Evolutionary conservation across 2,888 invertebrate species (phyloP).

Genomic region (Mantis religiosa): DNA sequence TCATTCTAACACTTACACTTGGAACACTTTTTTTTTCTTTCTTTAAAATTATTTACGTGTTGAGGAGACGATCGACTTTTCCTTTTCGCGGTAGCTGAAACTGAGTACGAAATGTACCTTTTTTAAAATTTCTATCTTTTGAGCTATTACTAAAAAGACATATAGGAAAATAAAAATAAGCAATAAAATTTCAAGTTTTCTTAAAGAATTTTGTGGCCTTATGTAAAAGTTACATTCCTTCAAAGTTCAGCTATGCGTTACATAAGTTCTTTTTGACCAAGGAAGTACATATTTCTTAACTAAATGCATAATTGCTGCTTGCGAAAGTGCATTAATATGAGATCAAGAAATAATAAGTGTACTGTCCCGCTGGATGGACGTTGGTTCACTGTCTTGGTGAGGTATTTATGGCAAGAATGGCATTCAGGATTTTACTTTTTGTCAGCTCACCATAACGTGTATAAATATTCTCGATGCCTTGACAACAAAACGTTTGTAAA

Average conservation of each 20-base stretch:
- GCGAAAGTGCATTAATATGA: not conserved
- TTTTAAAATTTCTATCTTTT: not conserved
- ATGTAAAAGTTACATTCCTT: not conserved
- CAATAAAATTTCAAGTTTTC: not conserved
- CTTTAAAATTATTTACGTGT: not conserved
- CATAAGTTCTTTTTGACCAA: not conserved
- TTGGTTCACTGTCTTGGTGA: not conserved
- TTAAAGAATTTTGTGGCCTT: not conserved
- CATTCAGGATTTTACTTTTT: too few relatives aligned
- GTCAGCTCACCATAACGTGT: too few relatives aligned
- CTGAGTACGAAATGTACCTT: not conserved
- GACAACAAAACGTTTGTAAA: too few relatives aligned
- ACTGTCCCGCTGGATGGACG: not conserved
- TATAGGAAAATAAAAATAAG: not conserved
- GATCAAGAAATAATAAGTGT: not conserved
- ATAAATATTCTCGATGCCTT: too few relatives aligned
- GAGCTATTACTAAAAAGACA: not conserved
- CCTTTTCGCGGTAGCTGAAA: not conserved
- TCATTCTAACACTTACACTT: constrained; percentile 19
- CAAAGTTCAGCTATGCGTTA: not conserved
- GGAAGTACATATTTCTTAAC: not conserved
- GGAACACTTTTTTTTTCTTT: not conserved
- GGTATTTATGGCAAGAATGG: too few relatives aligned
- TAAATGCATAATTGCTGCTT: not conserved
- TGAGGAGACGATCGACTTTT: not conserved